A percentile compares a stretch with the other conserved stretches of the same genome.
Conservation (phyloP, 2,113 vertebrate genomes). For the Pygoscelis adeliae region DNA sequence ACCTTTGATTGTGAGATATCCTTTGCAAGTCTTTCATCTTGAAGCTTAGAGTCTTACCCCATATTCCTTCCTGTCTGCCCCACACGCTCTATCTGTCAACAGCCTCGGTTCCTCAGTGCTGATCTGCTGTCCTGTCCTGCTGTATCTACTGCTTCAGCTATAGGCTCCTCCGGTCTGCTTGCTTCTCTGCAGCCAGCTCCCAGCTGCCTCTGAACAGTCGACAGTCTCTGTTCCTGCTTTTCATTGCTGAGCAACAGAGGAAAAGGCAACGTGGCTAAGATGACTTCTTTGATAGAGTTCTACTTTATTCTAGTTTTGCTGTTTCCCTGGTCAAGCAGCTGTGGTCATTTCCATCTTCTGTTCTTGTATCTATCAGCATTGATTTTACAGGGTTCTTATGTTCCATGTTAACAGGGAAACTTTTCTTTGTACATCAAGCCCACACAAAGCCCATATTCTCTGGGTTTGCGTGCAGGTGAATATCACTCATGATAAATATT, state of each 20-base stretch:
- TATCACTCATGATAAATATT: neutral
- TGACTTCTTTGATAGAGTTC: neutral
- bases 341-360: neutral
- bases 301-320: neutral
- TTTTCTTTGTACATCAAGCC: neutral
- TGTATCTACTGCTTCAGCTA: neutral
- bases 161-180: neutral
- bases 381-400: neutral
- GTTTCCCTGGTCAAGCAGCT: neutral
- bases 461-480: neutral
- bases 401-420: neutral
- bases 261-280: neutral
- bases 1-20: neutral
- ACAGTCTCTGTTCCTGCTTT: neutral
- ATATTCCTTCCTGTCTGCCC: neutral
- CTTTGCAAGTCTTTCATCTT: neutral
- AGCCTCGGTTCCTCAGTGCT: neutral
- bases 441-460: neutral
- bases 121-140: neutral
- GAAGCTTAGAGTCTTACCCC: neutral
- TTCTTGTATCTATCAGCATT: neutral
- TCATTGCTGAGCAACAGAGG: neutral
- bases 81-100: rapidly evolving
- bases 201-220: neutral
- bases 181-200: neutral